Base-by-base conservation (phyloP, 2,888 invertebrate genomes). In the Eumerus sabulonum region DNA sequence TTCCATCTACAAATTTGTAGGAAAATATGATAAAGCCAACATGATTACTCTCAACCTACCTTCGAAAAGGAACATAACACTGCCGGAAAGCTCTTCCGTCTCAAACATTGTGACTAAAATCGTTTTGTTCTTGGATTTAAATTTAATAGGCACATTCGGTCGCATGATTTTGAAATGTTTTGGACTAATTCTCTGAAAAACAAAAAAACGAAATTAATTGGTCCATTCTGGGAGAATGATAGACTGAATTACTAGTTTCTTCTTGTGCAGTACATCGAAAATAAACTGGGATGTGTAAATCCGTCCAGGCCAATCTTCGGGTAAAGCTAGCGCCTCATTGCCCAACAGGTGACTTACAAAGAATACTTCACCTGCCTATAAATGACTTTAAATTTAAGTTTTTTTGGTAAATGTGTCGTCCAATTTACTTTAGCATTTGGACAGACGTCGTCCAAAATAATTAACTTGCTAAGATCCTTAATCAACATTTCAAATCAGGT, bases 21-120 rank as follows among this genome's bases (percentile, higher is more conserved):
- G 38, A 9, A 35, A 7, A 40, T n/a, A 2, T 13, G n/a, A 13
- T n/a, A 17, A 12, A 12, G n/a, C n/a, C n/a, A 17, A 4, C 4
- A 5, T 36, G 3, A 12, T 18, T 9, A 44, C 35, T 27, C 7
- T 27, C 3, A 18, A 42, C 17, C 45, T 38, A 74, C 79, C 74
- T 45, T 79, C 64, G 14, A 79, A 79, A 11, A 50, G 40, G n/a
- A 64, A 79, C 64, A 79, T 74, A 7, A 79, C 74, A 44, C 38
- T 79, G 14, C 64, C 54, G 0, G 74, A 59, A 16, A 70, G 45
- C n/a, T 59, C 59, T 14, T 38, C 68, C 0, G 74, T 42, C 44
- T 74, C 68, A 40, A 74, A 79, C 74, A 79, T 70, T 54, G 79
- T 79, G 12, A 74, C 74, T 59, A 48, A 53, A 27, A 79, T 54